Evolutionary conservation across 2,888 invertebrate genomes (phyloP).

Genomic region (Cheiracanthium punctorium): DNA sequence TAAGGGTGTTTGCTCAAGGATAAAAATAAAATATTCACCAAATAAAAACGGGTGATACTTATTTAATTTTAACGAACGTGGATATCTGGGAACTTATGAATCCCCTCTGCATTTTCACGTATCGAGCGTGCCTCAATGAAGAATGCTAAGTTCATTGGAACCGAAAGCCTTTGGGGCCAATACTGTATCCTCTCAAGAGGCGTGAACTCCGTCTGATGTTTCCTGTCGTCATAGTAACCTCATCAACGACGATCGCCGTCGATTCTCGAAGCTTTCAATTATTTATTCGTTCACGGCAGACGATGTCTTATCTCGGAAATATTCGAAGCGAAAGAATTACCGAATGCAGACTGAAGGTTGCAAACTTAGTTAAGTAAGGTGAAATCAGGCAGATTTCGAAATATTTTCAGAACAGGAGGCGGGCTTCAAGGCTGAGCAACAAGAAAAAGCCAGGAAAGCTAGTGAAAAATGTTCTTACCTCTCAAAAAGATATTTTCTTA

Average conservation of each 20-base stretch:
- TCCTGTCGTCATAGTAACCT: constrained; percentile 38
- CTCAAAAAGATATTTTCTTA: no score
- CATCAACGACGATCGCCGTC: constrained; percentile 19
- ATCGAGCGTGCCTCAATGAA: background rate
- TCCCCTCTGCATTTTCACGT: no score
- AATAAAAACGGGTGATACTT: no score
- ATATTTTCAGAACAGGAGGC: no score
- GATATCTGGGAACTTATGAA: no score
- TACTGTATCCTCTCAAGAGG: background rate
- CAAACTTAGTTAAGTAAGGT: background rate
- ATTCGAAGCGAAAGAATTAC: background rate
- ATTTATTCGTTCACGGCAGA: background rate
- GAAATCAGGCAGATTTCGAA: background rate
- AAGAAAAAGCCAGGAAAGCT: no score
- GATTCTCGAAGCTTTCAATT: constrained; percentile 14
- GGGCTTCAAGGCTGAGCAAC: no score
- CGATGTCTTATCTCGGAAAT: background rate
- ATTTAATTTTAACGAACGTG: no score
- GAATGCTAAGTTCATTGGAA: background rate
- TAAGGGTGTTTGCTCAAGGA: no score
- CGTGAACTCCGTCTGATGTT: constrained; percentile 2
- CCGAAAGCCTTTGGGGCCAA: background rate
- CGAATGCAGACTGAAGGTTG: background rate
- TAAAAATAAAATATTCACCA: no score
- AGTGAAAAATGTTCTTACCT: no score